A percentile compares a stretch with the other conserved stretches of the same genome.
Conservation (phyloP, 2,797 vertebrate genomes). For the Rachycentron canadum region DNA sequence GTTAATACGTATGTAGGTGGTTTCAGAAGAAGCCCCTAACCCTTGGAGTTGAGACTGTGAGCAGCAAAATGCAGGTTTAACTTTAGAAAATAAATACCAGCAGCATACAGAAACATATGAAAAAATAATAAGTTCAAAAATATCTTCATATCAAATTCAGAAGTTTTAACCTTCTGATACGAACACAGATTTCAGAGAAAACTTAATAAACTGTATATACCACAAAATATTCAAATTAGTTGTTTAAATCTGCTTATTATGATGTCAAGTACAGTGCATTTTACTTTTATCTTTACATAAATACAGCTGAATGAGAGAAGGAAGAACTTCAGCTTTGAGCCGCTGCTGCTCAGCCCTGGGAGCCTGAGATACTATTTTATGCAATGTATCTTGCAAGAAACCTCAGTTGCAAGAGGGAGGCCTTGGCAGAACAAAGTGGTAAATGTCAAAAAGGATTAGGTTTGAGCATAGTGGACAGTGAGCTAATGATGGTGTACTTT, state of each 20-base stretch:
- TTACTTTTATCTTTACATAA: not conserved
- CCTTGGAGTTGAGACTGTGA: not conserved
- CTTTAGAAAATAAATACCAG: conserved; percentile 23
- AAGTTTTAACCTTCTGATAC: not conserved
- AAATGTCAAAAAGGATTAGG: conserved; percentile 29
- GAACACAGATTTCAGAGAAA: not conserved
- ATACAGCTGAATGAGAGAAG: not conserved
- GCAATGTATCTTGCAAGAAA: conserved; percentile 18
- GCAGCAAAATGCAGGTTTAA: not conserved
- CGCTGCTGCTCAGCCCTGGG: conserved; percentile 26
- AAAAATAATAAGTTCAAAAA: conserved; percentile 37
- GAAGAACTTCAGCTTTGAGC: conserved; percentile 12
- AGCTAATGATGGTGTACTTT: conserved; percentile 28
- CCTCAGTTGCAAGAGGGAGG: conserved; percentile 19
- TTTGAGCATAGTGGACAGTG: not conserved
- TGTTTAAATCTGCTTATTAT: not conserved
- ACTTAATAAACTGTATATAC: not conserved
- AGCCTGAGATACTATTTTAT: conserved; percentile 36
- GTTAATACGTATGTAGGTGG: conserved; percentile 15
- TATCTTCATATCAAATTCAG: conserved; percentile 42
- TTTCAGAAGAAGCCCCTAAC: conserved; percentile 11
- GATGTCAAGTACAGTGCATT: not conserved
- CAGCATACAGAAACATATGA: conserved; percentile 17
- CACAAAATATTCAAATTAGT: not conserved
- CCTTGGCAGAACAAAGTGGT: conserved; percentile 30